A percentile compares a stretch with the other conserved stretches of the same genome.
These are phyloP conservation scores for Phrynocephalus versicolor DNA, from an alignment of 2,113 vertebrate species.

Conservation along the genomic window DNA sequence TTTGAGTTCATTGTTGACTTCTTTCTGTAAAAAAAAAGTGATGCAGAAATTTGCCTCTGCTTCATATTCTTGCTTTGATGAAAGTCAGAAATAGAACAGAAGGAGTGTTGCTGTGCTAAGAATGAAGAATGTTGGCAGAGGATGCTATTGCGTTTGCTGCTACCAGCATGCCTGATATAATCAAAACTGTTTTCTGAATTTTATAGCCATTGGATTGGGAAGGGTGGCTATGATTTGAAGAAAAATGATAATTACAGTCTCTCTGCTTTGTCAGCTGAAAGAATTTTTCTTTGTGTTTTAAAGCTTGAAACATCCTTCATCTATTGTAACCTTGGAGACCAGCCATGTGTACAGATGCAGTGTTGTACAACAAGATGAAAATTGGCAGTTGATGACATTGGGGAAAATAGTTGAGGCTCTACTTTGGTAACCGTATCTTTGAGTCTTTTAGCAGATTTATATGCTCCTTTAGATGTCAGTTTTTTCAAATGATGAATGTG, in stretches of 20 bases:
- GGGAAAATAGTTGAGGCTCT: background rate
- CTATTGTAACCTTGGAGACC: background rate
- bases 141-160: background rate
- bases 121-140: slow-evolving; percentile 8
- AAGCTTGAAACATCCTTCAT: background rate
- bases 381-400: background rate
- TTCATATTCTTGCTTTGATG: background rate
- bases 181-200: slow-evolving; percentile 1
- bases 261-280: background rate
- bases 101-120: slow-evolving; percentile 4
- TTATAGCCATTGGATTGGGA: background rate
- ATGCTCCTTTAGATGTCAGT: background rate
- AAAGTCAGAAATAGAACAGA: background rate
- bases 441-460: background rate
- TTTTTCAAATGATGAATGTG: background rate
- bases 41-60: background rate
- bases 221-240: background rate
- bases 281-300: background rate
- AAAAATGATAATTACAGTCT: background rate
- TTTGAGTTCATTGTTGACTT: background rate
- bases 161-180: background rate
- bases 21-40: slow-evolving; percentile 1
- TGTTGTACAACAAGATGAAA: background rate
- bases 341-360: background rate
- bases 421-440: background rate